Evolutionary conservation across 2,113 vertebrate species (phyloP).

Genomic region (Echinops telfairi): DNA sequence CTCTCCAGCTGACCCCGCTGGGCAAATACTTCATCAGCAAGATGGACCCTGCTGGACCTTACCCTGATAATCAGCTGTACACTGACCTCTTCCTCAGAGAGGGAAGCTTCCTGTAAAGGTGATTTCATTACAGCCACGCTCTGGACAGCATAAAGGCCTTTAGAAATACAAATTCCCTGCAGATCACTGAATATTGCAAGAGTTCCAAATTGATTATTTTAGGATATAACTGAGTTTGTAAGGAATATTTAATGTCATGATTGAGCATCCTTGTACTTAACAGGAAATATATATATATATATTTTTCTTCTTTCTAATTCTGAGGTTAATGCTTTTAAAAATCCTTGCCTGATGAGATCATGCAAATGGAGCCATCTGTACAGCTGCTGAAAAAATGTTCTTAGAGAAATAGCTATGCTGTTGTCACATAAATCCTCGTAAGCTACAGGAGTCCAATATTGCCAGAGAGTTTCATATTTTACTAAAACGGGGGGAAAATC

Average conservation of each 20-base stretch:
- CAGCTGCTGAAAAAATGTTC: slow-evolving; percentile 66
- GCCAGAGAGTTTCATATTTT: slow-evolving; percentile 76
- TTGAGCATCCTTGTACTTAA: slow-evolving; percentile 62
- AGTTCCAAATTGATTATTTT: slow-evolving; percentile 80
- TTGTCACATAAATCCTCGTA: slow-evolving; percentile 75
- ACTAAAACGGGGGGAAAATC: slow-evolving; percentile 66
- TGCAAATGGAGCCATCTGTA: slow-evolving; percentile 80
- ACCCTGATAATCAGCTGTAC: accelerated
- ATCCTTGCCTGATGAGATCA: slow-evolving; percentile 76
- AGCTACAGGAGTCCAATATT: slow-evolving; percentile 55
- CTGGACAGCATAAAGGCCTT: not conserved
- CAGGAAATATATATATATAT: slow-evolving; percentile 72
- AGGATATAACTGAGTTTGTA: slow-evolving; percentile 76
- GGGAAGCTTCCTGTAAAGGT: not conserved
- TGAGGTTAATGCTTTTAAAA: slow-evolving; percentile 81
- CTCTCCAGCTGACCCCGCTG: not conserved
- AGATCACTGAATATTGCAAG: slow-evolving; percentile 64
- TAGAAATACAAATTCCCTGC: slow-evolving; percentile 69
- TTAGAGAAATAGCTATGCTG: slow-evolving; percentile 69
- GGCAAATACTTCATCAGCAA: not conserved
- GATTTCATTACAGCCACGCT: not conserved
- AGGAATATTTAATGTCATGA: slow-evolving; percentile 77
- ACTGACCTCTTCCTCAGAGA: accelerated
- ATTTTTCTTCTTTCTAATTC: slow-evolving; percentile 31
- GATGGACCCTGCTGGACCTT: not conserved